Percentiles rank a stretch among this genome's conserved stretches.
Conservation (phyloP, 2,888 invertebrate genomes). For the Melinaea marsaeus region DNA sequence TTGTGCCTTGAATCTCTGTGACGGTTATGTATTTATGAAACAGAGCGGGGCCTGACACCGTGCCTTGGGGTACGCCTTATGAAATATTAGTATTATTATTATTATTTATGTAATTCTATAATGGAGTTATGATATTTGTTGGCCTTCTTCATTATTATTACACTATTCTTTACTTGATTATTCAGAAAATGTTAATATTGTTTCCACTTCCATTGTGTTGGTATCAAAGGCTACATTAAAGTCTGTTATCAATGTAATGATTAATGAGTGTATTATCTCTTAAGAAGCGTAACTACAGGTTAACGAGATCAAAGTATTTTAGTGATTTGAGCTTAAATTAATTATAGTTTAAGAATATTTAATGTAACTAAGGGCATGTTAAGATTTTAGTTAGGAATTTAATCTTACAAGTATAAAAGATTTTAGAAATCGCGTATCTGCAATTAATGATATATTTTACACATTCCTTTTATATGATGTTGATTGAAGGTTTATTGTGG, state of each 20-base stretch:
- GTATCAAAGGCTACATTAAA: conserved; percentile 8
- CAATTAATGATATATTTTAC: neutral
- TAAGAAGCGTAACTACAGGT: conserved; percentile 15
- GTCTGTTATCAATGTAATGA: neutral
- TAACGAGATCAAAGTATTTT: conserved; percentile 33
- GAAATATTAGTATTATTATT: conserved; percentile 12
- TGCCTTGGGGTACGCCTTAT: conserved; percentile 46
- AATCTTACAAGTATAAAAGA: conserved; percentile 29
- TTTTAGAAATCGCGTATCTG: conserved; percentile 8
- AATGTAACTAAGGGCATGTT: conserved; percentile 31
- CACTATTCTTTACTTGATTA: too few relatives aligned
- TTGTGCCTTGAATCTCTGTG: conserved; percentile 32
- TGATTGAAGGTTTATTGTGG: neutral
- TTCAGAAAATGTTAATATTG: too few relatives aligned
- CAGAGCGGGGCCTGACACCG: conserved; percentile 41
- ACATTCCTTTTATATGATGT: conserved; percentile 1
- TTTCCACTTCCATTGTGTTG: too few relatives aligned
- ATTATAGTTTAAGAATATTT: conserved; percentile 31
- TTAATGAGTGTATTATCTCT: neutral
- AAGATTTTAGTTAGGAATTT: conserved; percentile 27
- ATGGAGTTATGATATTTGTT: neutral
- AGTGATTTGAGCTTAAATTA: conserved; percentile 37
- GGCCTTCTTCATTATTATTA: too few relatives aligned
- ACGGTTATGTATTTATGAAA: conserved; percentile 7
- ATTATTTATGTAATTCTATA: neutral